Percentiles rank a stretch among this genome's conserved stretches.
phyloP scores from a whole-genome alignment of 2,888 invertebrate genomes.

The Pterostichus niger region DNA sequence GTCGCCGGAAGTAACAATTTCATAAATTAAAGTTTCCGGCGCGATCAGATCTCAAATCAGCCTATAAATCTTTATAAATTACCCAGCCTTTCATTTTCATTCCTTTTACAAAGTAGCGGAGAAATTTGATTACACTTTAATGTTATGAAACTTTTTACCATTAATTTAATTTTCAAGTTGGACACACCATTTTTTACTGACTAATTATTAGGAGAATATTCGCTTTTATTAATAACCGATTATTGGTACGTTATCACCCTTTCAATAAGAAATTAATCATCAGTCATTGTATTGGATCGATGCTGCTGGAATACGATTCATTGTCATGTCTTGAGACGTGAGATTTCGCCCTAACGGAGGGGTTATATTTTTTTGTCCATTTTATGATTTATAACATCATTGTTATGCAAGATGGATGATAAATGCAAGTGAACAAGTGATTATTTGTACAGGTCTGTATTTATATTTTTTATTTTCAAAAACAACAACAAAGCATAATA shows the following conservation, averaged over 20 bases:
- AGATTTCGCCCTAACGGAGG: constrained; percentile 1
- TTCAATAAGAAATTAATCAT: not conserved
- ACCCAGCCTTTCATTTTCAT: constrained; percentile 31
- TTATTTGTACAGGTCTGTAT: constrained; percentile 1
- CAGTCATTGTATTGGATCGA: constrained; percentile 9
- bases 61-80: constrained; percentile 53
- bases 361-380: constrained; percentile 9
- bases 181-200: not conserved
- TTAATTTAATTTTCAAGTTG: constrained; percentile 35
- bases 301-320: not conserved
- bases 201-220: constrained; percentile 13
- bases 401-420: constrained; percentile 12
- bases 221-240: constrained; percentile 32
- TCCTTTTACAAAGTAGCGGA: constrained; percentile 6
- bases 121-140: constrained; percentile 47
- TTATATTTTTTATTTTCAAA: not conserved
- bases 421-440: not conserved
- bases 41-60: constrained; percentile 41
- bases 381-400: constrained; percentile 17
- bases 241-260: constrained; percentile 3
- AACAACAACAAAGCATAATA: no score
- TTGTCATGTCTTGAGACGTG: constrained; percentile 21
- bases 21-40: constrained; percentile 28
- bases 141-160: constrained; percentile 41
- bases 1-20: constrained; percentile 41